phyloP scores from a whole-genome alignment of 2,113 vertebrate genomes.

The Rana temporaria region DNA sequence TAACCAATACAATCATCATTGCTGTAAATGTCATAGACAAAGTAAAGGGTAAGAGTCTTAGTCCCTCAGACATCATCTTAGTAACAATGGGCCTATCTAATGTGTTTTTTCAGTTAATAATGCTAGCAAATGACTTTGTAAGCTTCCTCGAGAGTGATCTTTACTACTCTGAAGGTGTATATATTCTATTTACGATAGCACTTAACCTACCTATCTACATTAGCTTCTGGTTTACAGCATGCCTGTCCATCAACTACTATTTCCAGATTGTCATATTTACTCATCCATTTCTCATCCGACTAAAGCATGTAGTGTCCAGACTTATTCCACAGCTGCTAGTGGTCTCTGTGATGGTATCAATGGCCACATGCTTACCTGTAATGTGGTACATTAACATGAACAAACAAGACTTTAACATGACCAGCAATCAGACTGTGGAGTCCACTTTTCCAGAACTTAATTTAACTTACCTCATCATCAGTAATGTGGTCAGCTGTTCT shows the following conservation, averaged over 20 bases:
- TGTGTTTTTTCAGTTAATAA: constrained; percentile 39
- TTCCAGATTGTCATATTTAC: constrained; percentile 60
- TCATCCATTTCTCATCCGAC: constrained; percentile 36
- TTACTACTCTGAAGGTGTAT: constrained; percentile 19
- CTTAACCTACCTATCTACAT: constrained; percentile 55
- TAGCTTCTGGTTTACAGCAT: constrained; percentile 59
- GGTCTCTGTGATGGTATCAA: background rate
- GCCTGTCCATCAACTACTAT: constrained; percentile 65
- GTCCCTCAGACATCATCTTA: constrained; percentile 38
- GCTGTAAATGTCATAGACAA: constrained; percentile 37
- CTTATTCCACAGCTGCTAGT: constrained; percentile 55
- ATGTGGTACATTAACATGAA: constrained; percentile 32
- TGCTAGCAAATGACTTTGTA: constrained; percentile 40
- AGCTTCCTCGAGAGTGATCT: constrained; percentile 27
- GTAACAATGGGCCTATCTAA: constrained; percentile 35
- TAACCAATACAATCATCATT: constrained; percentile 30
- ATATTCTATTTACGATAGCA: constrained; percentile 36
- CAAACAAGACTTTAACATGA: background rate
- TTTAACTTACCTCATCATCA: constrained; percentile 22
- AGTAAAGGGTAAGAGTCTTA: constrained; percentile 27
- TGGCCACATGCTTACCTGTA: constrained; percentile 25
- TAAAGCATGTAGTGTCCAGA: constrained; percentile 55
- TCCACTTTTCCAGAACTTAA: background rate
- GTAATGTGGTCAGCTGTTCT: constrained; percentile 28
- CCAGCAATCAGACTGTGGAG: constrained; percentile 20